Conservation (phyloP, 2,888 invertebrate species). For the Drosophila robusta region DNA sequence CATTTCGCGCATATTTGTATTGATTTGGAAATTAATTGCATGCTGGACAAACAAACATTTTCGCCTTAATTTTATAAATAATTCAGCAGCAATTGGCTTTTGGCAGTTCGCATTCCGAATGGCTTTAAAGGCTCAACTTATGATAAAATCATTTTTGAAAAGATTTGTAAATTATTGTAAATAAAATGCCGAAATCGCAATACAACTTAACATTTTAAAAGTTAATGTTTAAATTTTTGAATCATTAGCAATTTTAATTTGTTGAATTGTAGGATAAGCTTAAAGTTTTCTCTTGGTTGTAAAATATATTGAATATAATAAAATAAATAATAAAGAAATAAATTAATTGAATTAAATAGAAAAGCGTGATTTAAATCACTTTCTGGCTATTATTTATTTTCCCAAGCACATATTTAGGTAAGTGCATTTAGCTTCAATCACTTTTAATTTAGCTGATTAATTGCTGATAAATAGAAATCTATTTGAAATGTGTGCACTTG, state of each 20-base stretch:
- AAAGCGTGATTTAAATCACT: too few species aligned
- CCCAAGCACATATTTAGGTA: too few species aligned
- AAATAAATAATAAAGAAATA: too few species aligned
- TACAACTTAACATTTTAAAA: background rate
- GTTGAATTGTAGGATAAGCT: background rate
- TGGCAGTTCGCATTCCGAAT: conserved; percentile 6
- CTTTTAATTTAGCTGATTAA: background rate
- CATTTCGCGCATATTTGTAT: conserved; percentile 33
- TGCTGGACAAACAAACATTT: conserved; percentile 31
- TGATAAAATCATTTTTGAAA: background rate
- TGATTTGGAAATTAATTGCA: conserved; percentile 47
- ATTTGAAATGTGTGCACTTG: too few species aligned
- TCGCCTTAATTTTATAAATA: conserved; percentile 31
- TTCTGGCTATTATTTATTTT: too few species aligned
- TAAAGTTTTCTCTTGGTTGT: background rate
- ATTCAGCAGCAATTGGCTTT: conserved; percentile 34
- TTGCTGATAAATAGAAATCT: too few species aligned
- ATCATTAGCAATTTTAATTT: background rate
- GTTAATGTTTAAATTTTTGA: background rate
- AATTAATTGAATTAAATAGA: too few species aligned
- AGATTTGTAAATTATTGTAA: conserved; percentile 3
- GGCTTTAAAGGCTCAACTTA: background rate
- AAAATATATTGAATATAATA: too few species aligned
- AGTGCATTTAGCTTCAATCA: too few species aligned
- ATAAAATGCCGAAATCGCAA: too few species aligned